Evolutionary conservation across 2,888 invertebrate species (phyloP).

Genomic region (Microctonus aethiopoides): DNA sequence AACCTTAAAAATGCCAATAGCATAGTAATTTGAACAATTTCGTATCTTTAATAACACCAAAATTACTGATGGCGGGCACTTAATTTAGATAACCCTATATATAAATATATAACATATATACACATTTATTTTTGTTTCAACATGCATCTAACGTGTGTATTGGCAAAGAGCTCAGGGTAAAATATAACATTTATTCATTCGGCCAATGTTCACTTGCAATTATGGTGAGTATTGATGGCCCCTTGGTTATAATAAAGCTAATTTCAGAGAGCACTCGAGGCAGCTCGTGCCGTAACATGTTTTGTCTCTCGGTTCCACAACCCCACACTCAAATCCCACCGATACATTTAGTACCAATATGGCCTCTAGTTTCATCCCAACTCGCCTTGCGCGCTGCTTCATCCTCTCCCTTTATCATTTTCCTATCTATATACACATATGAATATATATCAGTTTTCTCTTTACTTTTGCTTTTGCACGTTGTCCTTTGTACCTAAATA

Average conservation of each 20-base stretch:
- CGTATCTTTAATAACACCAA: too few species aligned
- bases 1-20: too few species aligned
- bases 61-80: too few species aligned
- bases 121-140: background rate
- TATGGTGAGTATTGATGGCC: slow-evolving; percentile 62
- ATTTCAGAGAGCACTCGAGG: slow-evolving; percentile 64
- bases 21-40: too few species aligned
- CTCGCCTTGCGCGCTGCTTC: slow-evolving; percentile 37
- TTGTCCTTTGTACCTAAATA: slow-evolving; percentile 6
- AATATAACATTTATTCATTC: slow-evolving; percentile 49
- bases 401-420: slow-evolving; percentile 40
- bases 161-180: slow-evolving; percentile 1
- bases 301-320: slow-evolving; percentile 57
- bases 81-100: background rate
- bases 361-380: slow-evolving; percentile 28
- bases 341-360: slow-evolving; percentile 26
- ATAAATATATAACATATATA: background rate
- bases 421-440: slow-evolving; percentile 1
- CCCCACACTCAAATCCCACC: slow-evolving; percentile 38
- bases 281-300: slow-evolving; percentile 65
- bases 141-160: background rate
- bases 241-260: slow-evolving; percentile 67
- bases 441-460: slow-evolving; percentile 41
- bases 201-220: slow-evolving; percentile 60
- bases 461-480: background rate